A percentile compares a stretch with the other conserved stretches of the same genome.
Conservation (phyloP, 2,113 vertebrate genomes). For the Hypocryptadius cinnamomeus region DNA sequence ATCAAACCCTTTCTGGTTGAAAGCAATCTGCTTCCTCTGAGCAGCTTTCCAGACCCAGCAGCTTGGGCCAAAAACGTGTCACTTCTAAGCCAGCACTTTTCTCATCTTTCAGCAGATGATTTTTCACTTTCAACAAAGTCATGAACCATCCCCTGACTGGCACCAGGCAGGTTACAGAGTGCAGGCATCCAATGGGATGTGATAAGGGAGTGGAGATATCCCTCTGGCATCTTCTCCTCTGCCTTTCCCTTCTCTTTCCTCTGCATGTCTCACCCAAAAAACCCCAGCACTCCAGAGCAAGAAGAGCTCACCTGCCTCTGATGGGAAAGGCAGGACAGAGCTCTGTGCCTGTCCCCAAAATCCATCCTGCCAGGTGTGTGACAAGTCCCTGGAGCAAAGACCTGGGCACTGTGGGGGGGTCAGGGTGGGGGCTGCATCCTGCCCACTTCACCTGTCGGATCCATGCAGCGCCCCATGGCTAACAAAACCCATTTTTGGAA, state of each 20-base stretch:
- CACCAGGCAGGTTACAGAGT: background rate
- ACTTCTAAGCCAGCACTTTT: background rate
- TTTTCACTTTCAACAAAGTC: background rate
- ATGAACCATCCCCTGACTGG: background rate
- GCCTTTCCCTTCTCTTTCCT: background rate
- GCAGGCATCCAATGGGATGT: background rate
- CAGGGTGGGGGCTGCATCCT: background rate
- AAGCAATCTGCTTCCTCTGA: constrained; percentile 3
- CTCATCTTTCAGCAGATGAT: background rate
- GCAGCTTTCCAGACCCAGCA: background rate
- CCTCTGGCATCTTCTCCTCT: background rate
- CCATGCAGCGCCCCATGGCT: constrained; percentile 10
- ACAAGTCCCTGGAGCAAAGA: accelerated
- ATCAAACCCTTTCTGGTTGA: background rate
- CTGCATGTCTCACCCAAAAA: accelerated
- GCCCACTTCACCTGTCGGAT: background rate
- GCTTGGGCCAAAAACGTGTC: constrained; percentile 2
- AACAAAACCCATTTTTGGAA: constrained; percentile 53
- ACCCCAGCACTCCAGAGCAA: background rate
- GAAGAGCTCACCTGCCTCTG: background rate
- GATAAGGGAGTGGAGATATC: background rate
- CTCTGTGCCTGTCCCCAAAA: background rate
- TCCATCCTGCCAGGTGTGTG: too few relatives aligned
- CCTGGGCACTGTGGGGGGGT: background rate
- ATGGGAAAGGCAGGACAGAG: background rate